Base-by-base conservation (phyloP, 2,888 invertebrate genomes). In the Sisyra nigra region DNA sequence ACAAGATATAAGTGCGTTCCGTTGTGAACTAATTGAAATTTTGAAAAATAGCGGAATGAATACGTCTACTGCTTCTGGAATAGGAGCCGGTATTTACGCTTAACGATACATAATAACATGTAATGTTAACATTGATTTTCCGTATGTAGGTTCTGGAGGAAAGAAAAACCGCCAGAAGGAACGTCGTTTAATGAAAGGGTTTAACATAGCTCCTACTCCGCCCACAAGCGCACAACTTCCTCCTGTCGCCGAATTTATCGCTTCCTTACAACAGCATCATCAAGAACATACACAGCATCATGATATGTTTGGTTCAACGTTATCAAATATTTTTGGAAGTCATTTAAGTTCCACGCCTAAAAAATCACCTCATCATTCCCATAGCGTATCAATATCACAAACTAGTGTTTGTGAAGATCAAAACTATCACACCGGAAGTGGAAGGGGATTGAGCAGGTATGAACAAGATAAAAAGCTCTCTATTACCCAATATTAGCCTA, bases 1-100 rank as follows among this genome's bases (percentile, higher is more conserved):
- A 63, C 96, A 97, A 67, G 97, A 97, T 66, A 94, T 97, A 52
- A 93, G 92, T 49, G 92, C 96, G 18, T 96, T 97, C 71, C 82
- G 96, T 50, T 97, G 89, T 67, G 97, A 97, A 65, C 73, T 97
- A 35, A 84, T 97, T 44, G 96, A 96, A 69, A 93, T 97, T 55
- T 72, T 97, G 48, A 86, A 89, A 60, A 89, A 88, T 65, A 92
- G 91, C 51, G 94, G 94, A 55, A 91, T 91, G 88, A 88, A 89
- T 63, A 88, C 87, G 1, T 81, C 85, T 48, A 85, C 85, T 0
- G 82, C 84, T 17, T 78, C 82, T 51, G 84, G 84, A 46, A 76
- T 81, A 58, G 86, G 84, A 56, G 76, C 79, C 57, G 80, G 80
- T 80, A 62, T 58, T 54, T 48, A 46, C 42, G 3, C 7, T 5